Evolutionary conservation across 1,140 invertebrate species (phyloP), one percentile per base, ranked within the genome.

Genomic region (Hormaphis cornu): DNA sequence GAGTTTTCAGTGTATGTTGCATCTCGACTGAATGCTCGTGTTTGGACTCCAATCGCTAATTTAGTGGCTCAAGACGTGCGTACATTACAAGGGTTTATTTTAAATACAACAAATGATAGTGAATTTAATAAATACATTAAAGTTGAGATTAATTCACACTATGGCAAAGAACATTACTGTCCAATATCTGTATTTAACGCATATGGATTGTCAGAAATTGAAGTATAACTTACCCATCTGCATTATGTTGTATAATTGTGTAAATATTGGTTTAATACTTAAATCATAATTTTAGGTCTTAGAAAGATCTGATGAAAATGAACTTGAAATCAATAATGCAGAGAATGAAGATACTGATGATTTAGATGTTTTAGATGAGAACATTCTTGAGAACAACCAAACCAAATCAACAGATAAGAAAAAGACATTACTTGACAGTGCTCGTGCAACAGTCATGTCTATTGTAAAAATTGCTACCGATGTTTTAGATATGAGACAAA

Each of bases 161-260:
- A 98, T 76, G 95, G 95, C 12, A 87, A 87, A 4, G 95, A 99
- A 79, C 96, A 99, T 77, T 99, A 93, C 76, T 99, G 97, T 79
- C 96, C 97, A 0, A 83, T 99, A 52, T 97, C 92, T 6, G 80
- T 95, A 16, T 90, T 97, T 78, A 84, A 90, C 42, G 89, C 93
- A 5, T 96, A 90, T 77, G 95, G 95, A 8, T 93, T 90, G 4
- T 92, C 89, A 48, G 91, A 94, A 76, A 91, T 91, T 76, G 91
- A 94, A 78, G 90, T 93, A 10, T 70, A 54, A 69, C 20, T 14
- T 53, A 54, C 12, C 12, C 28, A 14, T 4, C 22, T n/a, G 1
- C 8, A 8, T 9, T 24, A 28, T 20, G 1, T 59, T 14, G 46
- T 20, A 14, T 10, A 33, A 37, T 35, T 44, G 26, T 26, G 22